These are phyloP conservation scores for Oryctes rhinoceros DNA, from an alignment of 1,140 invertebrate genomes.

Conservation along the genomic window DNA sequence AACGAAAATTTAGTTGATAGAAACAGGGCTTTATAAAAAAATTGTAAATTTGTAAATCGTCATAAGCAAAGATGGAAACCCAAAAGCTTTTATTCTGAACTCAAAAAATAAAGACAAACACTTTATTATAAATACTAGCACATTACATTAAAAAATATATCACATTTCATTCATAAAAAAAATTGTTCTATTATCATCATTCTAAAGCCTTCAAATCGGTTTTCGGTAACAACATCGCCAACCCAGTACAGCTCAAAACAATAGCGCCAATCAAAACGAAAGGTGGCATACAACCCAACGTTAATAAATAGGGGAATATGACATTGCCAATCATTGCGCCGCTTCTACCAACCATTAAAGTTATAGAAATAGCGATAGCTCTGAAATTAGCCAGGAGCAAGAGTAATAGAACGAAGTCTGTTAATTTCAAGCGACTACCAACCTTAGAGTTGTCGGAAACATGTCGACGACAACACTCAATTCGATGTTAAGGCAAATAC, in stretches of 20 bases:
- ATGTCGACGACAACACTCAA: slow-evolving; percentile 54
- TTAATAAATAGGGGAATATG: slow-evolving; percentile 53
- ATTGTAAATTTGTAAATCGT: no score
- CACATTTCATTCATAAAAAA: not conserved
- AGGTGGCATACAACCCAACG: slow-evolving; percentile 54
- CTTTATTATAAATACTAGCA: no score
- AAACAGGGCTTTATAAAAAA: no score
- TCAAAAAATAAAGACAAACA: no score
- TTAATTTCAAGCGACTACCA: not conserved
- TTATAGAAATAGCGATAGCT: slow-evolving; percentile 52
- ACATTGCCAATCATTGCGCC: slow-evolving; percentile 56
- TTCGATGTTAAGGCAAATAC: slow-evolving; percentile 51
- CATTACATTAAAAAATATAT: not conserved
- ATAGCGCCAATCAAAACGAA: slow-evolving; percentile 52
- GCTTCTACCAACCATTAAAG: slow-evolving; percentile 52
- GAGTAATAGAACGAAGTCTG: not conserved
- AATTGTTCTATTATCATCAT: slow-evolving; percentile 14
- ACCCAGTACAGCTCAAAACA: slow-evolving; percentile 10
- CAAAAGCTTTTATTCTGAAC: no score
- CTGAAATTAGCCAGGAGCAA: slow-evolving; percentile 45
- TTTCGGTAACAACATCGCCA: slow-evolving; percentile 44
- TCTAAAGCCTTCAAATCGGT: slow-evolving; percentile 50
- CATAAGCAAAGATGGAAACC: no score
- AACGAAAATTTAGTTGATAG: no score
- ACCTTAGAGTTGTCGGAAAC: slow-evolving; percentile 58